Evolutionary conservation across 2,113 vertebrate genomes (phyloP).

Genomic region (Actenoides hombroni): DNA sequence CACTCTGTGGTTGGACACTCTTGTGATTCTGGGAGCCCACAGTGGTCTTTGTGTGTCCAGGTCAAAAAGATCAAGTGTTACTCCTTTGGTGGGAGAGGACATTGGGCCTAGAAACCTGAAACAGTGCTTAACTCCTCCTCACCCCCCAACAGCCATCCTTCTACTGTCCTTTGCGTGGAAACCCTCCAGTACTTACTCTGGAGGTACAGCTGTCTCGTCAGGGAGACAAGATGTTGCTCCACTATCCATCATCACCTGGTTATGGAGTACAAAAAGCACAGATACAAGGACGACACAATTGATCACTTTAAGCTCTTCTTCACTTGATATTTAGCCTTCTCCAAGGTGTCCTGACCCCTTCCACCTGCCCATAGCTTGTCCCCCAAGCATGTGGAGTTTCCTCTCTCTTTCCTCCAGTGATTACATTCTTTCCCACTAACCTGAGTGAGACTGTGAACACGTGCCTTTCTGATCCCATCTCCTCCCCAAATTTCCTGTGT

Average conservation of each 20-base stretch:
- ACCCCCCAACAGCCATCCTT: background rate
- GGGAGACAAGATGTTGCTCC: background rate
- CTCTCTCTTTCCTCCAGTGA: background rate
- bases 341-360: background rate
- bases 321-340: background rate
- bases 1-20: background rate
- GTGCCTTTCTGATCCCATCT: background rate
- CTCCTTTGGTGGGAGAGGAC: background rate
- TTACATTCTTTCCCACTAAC: background rate
- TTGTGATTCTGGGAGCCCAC: background rate
- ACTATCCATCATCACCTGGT: background rate
- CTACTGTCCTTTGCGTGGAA: background rate
- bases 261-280: background rate
- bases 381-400: background rate
- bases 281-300: background rate
- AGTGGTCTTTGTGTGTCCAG: background rate
- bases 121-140: background rate
- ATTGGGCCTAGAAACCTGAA: background rate
- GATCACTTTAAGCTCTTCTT: background rate
- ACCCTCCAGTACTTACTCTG: background rate
- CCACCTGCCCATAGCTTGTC: background rate
- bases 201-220: background rate
- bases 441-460: background rate
- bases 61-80: background rate
- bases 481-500: constrained; percentile 27